Evolutionary conservation across 2,797 vertebrate genomes (phyloP).

Genomic region (Urocyon cinereoargenteus): DNA sequence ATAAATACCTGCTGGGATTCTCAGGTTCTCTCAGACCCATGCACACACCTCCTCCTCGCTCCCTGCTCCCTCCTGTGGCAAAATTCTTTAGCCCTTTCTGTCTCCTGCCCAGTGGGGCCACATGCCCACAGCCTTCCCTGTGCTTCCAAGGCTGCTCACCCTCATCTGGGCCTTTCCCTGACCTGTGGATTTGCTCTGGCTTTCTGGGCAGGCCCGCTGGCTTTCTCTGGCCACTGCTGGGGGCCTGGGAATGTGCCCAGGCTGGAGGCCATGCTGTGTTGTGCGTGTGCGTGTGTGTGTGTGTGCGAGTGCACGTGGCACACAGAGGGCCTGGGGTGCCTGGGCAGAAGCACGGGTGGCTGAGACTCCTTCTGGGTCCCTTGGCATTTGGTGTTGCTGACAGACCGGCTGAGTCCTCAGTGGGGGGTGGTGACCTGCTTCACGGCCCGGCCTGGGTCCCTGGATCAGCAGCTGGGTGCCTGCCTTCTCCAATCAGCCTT

Average conservation of each 20-base stretch:
- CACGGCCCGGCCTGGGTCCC: neutral
- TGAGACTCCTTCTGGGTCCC: neutral
- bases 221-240: neutral
- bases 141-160: neutral
- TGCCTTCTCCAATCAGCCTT: neutral
- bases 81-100: neutral
- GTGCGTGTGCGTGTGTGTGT: neutral
- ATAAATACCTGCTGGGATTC: neutral
- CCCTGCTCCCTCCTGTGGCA: neutral
- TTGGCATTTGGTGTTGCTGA: neutral
- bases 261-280: neutral
- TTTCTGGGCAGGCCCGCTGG: neutral
- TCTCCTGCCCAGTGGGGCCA: neutral
- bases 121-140: neutral
- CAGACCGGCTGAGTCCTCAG: neutral
- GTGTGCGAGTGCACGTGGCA: too few species aligned
- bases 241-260: neutral
- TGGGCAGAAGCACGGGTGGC: neutral
- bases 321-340: neutral
- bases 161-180: neutral
- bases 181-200: neutral
- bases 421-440: rapidly evolving
- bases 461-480: neutral
- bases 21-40: neutral
- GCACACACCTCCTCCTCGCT: neutral